Evolutionary conservation across 2,113 vertebrate genomes (phyloP).

Genomic region (Lepus europaeus): DNA sequence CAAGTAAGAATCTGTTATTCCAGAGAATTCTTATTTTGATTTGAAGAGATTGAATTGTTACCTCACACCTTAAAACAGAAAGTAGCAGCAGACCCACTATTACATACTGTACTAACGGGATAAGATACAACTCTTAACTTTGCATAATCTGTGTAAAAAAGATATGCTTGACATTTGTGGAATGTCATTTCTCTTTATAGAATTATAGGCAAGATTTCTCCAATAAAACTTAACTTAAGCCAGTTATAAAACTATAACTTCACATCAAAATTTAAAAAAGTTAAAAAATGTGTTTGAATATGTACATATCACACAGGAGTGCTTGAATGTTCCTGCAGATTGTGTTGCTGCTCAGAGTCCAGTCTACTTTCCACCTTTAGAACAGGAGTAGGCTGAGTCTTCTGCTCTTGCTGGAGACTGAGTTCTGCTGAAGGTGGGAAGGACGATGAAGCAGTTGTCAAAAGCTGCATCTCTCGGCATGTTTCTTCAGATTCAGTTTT

Average conservation of each 20-base stretch:
- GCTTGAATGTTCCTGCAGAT: slow-evolving; percentile 86
- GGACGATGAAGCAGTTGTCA: slow-evolving; percentile 84
- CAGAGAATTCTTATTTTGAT: slow-evolving; percentile 87
- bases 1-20: slow-evolving; percentile 84
- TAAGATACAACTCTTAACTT: slow-evolving; percentile 92
- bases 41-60: slow-evolving; percentile 88
- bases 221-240: slow-evolving; percentile 92
- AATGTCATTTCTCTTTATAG: slow-evolving; percentile 93
- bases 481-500: slow-evolving; percentile 89
- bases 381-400: slow-evolving; percentile 85
- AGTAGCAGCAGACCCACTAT: slow-evolving; percentile 91
- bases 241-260: slow-evolving; percentile 95
- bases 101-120: slow-evolving; percentile 91
- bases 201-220: slow-evolving; percentile 94
- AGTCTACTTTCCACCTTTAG: slow-evolving; percentile 88
- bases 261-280: slow-evolving; percentile 94
- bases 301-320: slow-evolving; percentile 91
- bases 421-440: slow-evolving; percentile 85
- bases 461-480: slow-evolving; percentile 87
- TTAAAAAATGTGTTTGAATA: slow-evolving; percentile 91
- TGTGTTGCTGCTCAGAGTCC: slow-evolving; percentile 89
- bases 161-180: slow-evolving; percentile 93
- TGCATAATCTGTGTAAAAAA: slow-evolving; percentile 94
- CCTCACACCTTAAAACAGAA: slow-evolving; percentile 89
- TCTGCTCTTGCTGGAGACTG: slow-evolving; percentile 84